Conservation (phyloP, 2,888 invertebrate species). For the Sphecodes monilicornis region DNA sequence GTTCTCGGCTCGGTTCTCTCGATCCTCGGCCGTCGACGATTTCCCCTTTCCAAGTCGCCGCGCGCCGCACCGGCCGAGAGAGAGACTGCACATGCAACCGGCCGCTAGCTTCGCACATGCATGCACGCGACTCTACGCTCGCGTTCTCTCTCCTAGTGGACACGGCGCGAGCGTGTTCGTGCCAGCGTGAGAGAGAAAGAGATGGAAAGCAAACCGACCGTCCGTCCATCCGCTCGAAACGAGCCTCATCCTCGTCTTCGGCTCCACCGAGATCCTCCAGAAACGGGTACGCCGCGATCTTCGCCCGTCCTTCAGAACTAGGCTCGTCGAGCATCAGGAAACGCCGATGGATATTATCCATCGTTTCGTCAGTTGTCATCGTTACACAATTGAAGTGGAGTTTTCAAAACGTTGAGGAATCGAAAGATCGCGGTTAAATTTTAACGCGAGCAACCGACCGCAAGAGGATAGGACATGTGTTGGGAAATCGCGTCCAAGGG, state of each 20-base stretch:
- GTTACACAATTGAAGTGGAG: too few species aligned
- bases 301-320: slow-evolving; percentile 35
- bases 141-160: slow-evolving; percentile 40
- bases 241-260: neutral
- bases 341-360: neutral
- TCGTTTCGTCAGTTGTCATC: too few species aligned
- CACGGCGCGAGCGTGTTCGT: slow-evolving; percentile 28
- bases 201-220: neutral
- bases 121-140: slow-evolving; percentile 60
- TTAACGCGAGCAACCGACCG: too few species aligned
- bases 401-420: too few species aligned
- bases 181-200: neutral
- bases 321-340: neutral
- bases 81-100: slow-evolving; percentile 74
- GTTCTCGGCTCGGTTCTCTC: slow-evolving; percentile 69
- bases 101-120: slow-evolving; percentile 64
- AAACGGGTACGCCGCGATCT: slow-evolving; percentile 66
- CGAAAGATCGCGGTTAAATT: too few species aligned
- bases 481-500: neutral
- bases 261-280: slow-evolving; percentile 1
- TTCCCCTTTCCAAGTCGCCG: slow-evolving; percentile 81
- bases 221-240: neutral
- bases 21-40: slow-evolving; percentile 72
- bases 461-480: too few species aligned
- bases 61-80: slow-evolving; percentile 14